These are phyloP conservation scores for Enteromius argenteus DNA, from an alignment of 2,797 vertebrate species.

Conservation along the genomic window DNA sequence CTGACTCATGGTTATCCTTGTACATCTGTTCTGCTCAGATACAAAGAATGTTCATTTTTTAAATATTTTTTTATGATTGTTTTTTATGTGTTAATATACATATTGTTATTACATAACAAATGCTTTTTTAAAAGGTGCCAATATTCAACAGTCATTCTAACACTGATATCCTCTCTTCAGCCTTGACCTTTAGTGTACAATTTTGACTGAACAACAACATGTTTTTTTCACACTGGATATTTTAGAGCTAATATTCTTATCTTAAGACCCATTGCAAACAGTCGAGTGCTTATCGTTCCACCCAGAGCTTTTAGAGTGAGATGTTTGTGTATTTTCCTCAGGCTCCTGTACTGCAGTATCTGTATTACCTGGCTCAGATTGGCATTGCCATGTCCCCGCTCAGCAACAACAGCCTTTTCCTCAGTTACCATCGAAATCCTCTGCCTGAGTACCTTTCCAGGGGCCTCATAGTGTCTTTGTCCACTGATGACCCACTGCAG, in stretches of 20 bases:
- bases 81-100: too few species aligned
- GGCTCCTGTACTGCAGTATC: conserved; percentile 96
- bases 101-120: too few species aligned
- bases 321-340: conserved; percentile 62
- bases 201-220: not conserved
- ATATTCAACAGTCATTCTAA: not conserved
- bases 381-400: conserved; percentile 98
- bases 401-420: conserved; percentile 98
- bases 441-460: conserved; percentile 95
- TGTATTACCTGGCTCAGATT: conserved; percentile 97
- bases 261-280: not conserved
- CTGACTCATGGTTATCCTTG: not conserved
- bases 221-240: not conserved
- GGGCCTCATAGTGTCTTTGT: conserved; percentile 94
- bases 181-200: not conserved
- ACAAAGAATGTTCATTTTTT: not conserved
- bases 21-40: not conserved
- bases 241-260: not conserved
- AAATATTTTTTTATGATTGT: not conserved
- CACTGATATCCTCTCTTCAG: not conserved
- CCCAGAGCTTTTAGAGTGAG: not conserved
- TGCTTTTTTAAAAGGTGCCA: not conserved
- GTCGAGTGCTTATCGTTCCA: not conserved
- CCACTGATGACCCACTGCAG: conserved; percentile 95
- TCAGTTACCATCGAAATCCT: conserved; percentile 97